Conservation (phyloP, 2,113 vertebrate genomes). For the Mormyrus iriodes region DNA sequence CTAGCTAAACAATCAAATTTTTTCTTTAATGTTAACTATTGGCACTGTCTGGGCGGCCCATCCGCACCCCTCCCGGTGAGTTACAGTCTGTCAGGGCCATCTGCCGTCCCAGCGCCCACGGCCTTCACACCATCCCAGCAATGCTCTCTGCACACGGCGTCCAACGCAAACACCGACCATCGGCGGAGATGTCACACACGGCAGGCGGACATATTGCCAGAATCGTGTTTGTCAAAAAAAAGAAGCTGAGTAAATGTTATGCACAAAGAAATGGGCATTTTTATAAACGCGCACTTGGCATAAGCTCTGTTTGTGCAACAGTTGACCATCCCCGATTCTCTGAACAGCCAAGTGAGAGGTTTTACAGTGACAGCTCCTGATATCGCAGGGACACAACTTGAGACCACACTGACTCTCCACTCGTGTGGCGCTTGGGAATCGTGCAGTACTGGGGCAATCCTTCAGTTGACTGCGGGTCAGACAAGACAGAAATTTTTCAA, state of each 20-base stretch:
- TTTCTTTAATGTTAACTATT: not conserved
- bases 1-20: constrained; percentile 35
- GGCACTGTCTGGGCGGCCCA: constrained; percentile 42
- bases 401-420: not conserved
- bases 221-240: not conserved
- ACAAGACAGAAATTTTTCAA: constrained; percentile 14
- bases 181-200: not conserved
- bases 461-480: not conserved
- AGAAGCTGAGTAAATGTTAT: constrained; percentile 13
- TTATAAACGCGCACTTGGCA: constrained; percentile 1
- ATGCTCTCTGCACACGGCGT: constrained; percentile 25
- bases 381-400: not conserved
- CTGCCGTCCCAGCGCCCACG: constrained; percentile 57
- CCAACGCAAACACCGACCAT: constrained; percentile 31
- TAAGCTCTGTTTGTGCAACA: not conserved
- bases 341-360: not conserved
- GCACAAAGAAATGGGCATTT: constrained; percentile 5
- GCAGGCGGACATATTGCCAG: not conserved
- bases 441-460: not conserved
- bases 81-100: constrained; percentile 67
- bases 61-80: constrained; percentile 42
- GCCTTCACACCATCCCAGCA: constrained; percentile 42
- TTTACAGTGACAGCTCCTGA: not conserved
- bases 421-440: not conserved
- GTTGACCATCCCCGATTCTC: not conserved